Evolutionary conservation across 1,140 invertebrate species (phyloP).

Genomic region (Diachasma alloeum): DNA sequence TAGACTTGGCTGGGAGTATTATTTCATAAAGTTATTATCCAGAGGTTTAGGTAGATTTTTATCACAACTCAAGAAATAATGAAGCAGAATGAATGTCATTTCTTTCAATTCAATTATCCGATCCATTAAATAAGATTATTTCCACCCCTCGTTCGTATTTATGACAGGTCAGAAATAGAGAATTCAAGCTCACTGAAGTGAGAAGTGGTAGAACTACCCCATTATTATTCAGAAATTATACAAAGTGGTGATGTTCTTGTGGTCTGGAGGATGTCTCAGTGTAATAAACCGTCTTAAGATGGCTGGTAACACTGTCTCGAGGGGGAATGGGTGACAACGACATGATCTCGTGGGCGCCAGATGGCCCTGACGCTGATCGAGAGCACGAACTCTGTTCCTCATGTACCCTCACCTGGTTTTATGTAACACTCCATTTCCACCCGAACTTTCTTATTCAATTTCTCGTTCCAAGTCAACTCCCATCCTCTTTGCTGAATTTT

Average conservation of each 20-base stretch:
- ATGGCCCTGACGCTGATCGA: slow-evolving; percentile 28
- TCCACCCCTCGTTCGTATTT: too few species aligned
- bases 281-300: slow-evolving; percentile 20
- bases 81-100: too few species aligned
- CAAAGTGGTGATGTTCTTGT: slow-evolving; percentile 24
- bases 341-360: slow-evolving; percentile 26
- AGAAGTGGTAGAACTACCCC: neutral
- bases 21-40: too few species aligned
- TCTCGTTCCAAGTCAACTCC: neutral
- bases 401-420: slow-evolving; percentile 24
- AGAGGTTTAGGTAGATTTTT: too few species aligned
- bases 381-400: slow-evolving; percentile 23
- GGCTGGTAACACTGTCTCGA: neutral
- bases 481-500: neutral
- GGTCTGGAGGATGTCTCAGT: slow-evolving; percentile 6
- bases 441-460: slow-evolving; percentile 18
- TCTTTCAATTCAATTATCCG: too few species aligned
- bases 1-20: too few species aligned
- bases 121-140: too few species aligned
- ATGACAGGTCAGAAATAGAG: too few species aligned
- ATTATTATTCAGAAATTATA: slow-evolving; percentile 19
- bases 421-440: slow-evolving; percentile 10
- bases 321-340: slow-evolving; percentile 16
- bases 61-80: too few species aligned
- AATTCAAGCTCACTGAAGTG: neutral